A percentile compares a stretch with the other conserved stretches of the same genome.
Evolutionary conservation across 2,113 vertebrate species (phyloP).

Genomic region (Ptyas mucosa): DNA sequence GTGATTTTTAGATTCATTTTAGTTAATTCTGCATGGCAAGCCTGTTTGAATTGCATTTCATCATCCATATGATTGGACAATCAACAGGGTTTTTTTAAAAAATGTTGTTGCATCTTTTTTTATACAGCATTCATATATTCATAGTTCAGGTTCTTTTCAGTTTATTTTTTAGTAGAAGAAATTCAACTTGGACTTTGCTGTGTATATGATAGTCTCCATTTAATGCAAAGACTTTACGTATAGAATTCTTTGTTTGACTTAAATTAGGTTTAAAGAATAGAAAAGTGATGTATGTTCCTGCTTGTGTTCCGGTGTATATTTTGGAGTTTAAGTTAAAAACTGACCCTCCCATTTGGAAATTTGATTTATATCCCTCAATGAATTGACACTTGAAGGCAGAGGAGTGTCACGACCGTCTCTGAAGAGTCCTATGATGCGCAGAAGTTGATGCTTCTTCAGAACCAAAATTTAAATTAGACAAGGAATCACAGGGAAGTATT

Average conservation of each 20-base stretch:
- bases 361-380: not conserved
- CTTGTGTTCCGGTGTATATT: not conserved
- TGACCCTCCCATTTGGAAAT: not conserved
- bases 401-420: not conserved
- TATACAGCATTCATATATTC: not conserved
- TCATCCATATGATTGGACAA: not conserved
- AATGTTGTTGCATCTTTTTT: not conserved
- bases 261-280: not conserved
- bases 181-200: not conserved
- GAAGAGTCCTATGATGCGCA: not conserved
- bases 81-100: not conserved
- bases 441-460: not conserved
- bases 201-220: not conserved
- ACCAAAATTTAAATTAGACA: not conserved
- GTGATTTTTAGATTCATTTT: constrained; percentile 32
- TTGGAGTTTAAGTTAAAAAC: not conserved
- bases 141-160: not conserved
- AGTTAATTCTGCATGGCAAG: not conserved
- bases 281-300: not conserved
- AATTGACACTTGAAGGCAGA: not conserved
- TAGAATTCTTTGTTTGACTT: not conserved
- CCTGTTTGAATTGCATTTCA: not conserved
- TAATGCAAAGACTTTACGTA: not conserved
- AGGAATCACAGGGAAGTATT: not conserved
- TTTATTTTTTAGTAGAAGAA: not conserved